Evolutionary conservation across 2,797 vertebrate genomes (phyloP), one percentile per base, ranked within the genome.

Genomic region (Orientallactaga sibirica): DNA sequence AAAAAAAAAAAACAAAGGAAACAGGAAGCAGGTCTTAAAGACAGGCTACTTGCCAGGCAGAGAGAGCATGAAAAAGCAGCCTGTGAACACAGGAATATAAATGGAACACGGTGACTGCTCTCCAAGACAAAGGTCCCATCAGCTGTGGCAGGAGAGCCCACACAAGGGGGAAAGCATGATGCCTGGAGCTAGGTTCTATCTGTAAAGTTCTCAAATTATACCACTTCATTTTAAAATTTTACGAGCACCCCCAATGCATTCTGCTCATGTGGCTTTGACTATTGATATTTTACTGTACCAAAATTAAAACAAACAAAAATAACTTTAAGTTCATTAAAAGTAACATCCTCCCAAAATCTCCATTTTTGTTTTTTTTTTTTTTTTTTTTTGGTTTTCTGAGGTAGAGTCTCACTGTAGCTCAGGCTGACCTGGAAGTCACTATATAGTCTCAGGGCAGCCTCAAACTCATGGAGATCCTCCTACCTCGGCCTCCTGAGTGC

Each of bases 171-270:
- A 64, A 4, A 10, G 48, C 48, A 37, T 0, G 12, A 16, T 48
- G 67, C 48, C 1, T 4, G 1, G 64, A 73, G 41, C 2, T 0
- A 61, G 12, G 11, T 24, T 6, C 18, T 19, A 14, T 20, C 8
- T 9, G n/a, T 3, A 5, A 68, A 20, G 27, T 64, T 43, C 86
- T 88, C 70, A 41, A 64, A 64, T 14, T 8, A 55, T 2, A 25
- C n/a, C 64, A 24, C 78, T 61, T 79, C 12, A 29, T 16, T 18
- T 75, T 52, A 74, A 19, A 70, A 37, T 22, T 33, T 84, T 25
- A 27, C 20, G 75, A 83, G 52, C 48, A 37, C 19, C 61, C 22
- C n/a, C 74, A 58, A 91, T n/a, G 83, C 67, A 8, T 75, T 86
- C 68, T 86, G 37, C 61, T 90, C 88, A 27, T 68, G 1, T 55